Evolutionary conservation across 2,797 vertebrate genomes (phyloP), one percentile per base, ranked within the genome.

Genomic region (Tolypeutes matacus): DNA sequence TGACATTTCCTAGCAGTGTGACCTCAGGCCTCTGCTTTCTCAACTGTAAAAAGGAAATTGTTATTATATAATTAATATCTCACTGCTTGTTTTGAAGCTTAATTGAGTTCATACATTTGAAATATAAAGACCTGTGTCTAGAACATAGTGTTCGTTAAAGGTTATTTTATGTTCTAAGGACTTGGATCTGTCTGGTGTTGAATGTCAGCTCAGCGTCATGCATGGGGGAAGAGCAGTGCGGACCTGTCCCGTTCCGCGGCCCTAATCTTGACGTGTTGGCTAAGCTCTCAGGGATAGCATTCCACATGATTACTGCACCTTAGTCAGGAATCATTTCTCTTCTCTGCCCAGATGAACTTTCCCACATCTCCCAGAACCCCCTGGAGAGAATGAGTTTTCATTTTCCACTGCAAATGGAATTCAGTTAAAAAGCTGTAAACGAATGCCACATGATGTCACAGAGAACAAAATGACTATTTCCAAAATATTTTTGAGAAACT

Each of bases 401-500:
- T 96, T 97, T 96, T 86, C 90, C 94, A 77, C 62, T 96, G 89
- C 90, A 96, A 92, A 95, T 94, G 93, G 56, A 94, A 95, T 96
- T 96, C 82, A 96, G 75, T 96, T 96, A 94, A 96, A 96, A 94
- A 80, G 46, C 89, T 93, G 56, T 96, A 88, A 93, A 95, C 95
- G 84, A 97, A 96, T 96, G 46, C 84, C 93, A 69, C 81, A 78
- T 95, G 94, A 93, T 96, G 81, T 97, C 89, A 92, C 67, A 85
- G 78, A 95, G 94, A 93, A 76, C 73, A 90, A 84, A 93, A 87
- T 96, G 93, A 93, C 93, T 46, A 96, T 97, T 97, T 96, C 92
- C 87, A 96, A 96, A 96, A 94, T 94, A 93, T 96, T 96, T 97
- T 96, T 94, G 84, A 96, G 94, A 94, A 96, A 92, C 69, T 95